Evolutionary conservation across 1,140 invertebrate species (phyloP).

Genomic region (Drosophila takahashii): DNA sequence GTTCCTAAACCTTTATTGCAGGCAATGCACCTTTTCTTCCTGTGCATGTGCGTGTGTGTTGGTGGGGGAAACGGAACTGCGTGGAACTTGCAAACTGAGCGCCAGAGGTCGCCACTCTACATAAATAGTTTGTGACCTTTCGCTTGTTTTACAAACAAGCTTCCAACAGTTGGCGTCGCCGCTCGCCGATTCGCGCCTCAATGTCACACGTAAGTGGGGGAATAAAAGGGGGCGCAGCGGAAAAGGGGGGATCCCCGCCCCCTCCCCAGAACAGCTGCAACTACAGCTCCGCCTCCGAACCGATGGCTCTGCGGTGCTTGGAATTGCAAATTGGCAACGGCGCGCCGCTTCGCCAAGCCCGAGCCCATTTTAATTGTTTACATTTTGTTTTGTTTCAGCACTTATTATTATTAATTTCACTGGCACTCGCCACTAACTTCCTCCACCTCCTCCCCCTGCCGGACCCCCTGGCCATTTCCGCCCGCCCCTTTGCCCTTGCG

Average conservation of each 20-base stretch:
- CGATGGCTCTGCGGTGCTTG: conserved; percentile 59
- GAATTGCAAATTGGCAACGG: conserved; percentile 78
- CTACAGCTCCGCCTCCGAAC: conserved; percentile 32
- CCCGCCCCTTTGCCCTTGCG: conserved; percentile 8
- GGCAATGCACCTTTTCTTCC: conserved; percentile 5
- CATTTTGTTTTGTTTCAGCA: conserved; percentile 81
- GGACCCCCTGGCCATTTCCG: conserved; percentile 9
- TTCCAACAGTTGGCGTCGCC: conserved; percentile 57
- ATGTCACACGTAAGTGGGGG: conserved; percentile 57
- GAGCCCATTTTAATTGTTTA: conserved; percentile 81
- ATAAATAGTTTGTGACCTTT: conserved; percentile 82
- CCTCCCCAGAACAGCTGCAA: conserved; percentile 19
- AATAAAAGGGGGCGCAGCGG: background rate
- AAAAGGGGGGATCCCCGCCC: conserved; percentile 2
- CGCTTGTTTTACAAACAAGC: conserved; percentile 79
- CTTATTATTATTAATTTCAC: conserved; percentile 81
- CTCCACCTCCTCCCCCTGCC: background rate
- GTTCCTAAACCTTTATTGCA: background rate
- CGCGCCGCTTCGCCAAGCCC: conserved; percentile 62
- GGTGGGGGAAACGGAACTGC: conserved; percentile 57
- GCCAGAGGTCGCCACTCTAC: conserved; percentile 73
- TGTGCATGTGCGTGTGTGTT: conserved; percentile 34
- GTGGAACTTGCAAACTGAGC: conserved; percentile 54
- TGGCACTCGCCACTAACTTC: conserved; percentile 44
- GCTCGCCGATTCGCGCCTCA: conserved; percentile 65